Evolutionary conservation across 2,113 vertebrate species (phyloP), one percentile per base, ranked within the genome.

Genomic region (Jacana jacana): DNA sequence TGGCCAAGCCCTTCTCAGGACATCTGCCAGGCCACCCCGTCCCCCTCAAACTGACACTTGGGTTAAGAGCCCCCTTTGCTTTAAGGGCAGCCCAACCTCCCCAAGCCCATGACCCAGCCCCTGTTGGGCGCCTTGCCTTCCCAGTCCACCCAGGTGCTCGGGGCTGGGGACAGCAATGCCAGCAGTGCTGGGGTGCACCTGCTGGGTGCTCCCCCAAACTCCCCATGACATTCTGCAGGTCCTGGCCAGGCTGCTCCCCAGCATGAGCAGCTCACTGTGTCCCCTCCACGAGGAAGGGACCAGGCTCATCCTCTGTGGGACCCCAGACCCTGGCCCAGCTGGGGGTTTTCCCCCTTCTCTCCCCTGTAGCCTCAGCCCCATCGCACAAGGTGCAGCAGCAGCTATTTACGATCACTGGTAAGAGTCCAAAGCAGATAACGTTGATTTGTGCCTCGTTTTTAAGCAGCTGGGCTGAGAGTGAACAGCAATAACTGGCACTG

Each of bases 401-500:
- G 55, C 19, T 81, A 68, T 95, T 91, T 82, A 33, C 0, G 30
- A 64, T 6, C 25, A 54, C 65, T 94, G 73, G 52, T 71, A 27
- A 81, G 55, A 86, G 22, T 35, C 64, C 95, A 91, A 84, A 71
- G 82, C 90, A 90, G 80, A 31, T 64, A 91, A 88, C 7, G 30
- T 44, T 52, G 82, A 80, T 68, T 49, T 71, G 61, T 17, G 8
- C 82, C 86, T 72, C 48, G 18, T 44, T 94, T 93, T 90, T 55
- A 75, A 86, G 64, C 79, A 88, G 72, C 9, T 46, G 85, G 72
- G 55, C 93, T 55, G 88, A 91, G 60, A 66, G 51, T 35, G 82
- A 92, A 60, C 80, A 91, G 88, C 91, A 96, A 37, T 72, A 91
- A 88, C 82, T 86, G 13, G 4, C 44, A 89, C 72, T 19, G 88